Evolutionary conservation across 23 tunicate species (phyloP).

Genomic region (Corella eumyota): DNA sequence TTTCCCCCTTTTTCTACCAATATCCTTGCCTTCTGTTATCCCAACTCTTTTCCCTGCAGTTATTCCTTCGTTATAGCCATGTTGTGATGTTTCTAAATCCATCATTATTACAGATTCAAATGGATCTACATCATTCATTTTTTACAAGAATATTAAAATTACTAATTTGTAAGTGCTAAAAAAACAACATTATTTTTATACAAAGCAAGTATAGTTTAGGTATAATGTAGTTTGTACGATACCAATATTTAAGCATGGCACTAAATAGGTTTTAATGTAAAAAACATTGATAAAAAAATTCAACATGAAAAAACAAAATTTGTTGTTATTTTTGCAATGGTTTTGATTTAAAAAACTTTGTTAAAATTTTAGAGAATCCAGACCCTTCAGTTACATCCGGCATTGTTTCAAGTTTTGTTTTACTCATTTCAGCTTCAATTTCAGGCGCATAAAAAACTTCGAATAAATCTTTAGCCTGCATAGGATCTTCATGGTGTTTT

Average conservation of each 20-base stretch:
- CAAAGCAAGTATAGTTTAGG: no score
- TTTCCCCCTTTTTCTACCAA: constrained; percentile 28
- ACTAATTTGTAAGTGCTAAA: no score
- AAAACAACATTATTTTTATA: no score
- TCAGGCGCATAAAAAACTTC: constrained; percentile 69
- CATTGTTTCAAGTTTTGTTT: constrained; percentile 35
- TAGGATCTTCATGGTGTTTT: constrained; percentile 37
- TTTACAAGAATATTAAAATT: no score
- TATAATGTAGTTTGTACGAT: no score
- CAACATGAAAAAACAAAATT: no score
- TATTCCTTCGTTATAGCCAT: constrained; percentile 18
- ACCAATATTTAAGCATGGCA: neutral
- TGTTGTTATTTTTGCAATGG: no score
- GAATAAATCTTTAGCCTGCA: constrained; percentile 64
- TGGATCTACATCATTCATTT: constrained; percentile 7
- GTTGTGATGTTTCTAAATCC: constrained; percentile 1
- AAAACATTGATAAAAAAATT: no score
- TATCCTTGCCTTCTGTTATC: constrained; percentile 13
- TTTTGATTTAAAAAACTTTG: no score
- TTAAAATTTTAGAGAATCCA: neutral
- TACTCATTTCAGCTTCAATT: constrained; percentile 44
- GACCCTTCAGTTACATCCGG: neutral
- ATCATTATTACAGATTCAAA: constrained; percentile 9
- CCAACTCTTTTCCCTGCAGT: constrained; percentile 16
- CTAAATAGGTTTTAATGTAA: no score